A percentile compares a stretch with the other conserved stretches of the same genome.
phyloP scores from a whole-genome alignment of 2,113 vertebrate species.

The Oreochromis spilurus region DNA sequence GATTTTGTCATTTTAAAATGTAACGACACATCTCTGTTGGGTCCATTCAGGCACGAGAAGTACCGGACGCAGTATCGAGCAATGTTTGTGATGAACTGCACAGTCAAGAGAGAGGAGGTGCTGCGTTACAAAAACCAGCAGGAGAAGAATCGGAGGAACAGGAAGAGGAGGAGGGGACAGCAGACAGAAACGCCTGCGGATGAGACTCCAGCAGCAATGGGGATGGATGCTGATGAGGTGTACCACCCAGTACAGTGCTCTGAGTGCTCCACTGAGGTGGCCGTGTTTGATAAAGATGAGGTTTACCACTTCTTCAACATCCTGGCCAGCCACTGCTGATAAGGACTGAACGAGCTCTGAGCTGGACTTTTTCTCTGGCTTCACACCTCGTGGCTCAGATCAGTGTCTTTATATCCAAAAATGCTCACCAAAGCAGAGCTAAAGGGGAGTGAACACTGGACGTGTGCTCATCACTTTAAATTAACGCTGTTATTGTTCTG shows the following conservation, averaged over 20 bases:
- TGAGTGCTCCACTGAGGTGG: conserved; percentile 91
- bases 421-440: neutral
- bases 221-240: conserved; percentile 75
- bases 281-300: conserved; percentile 91
- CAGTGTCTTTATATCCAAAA: neutral
- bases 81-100: conserved; percentile 99
- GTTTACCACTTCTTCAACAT: conserved; percentile 97
- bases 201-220: conserved; percentile 32
- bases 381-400: neutral
- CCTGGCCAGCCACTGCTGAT: conserved; percentile 87
- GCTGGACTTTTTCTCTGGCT: neutral
- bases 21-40: neutral
- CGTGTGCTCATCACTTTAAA: neutral
- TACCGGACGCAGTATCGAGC: conserved; percentile 95
- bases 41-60: conserved; percentile 82
- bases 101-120: conserved; percentile 84
- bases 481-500: neutral
- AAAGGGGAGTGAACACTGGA: neutral
- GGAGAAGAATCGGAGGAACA: conserved; percentile 58
- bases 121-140: conserved; percentile 76
- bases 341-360: neutral
- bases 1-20: neutral
- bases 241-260: conserved; percentile 90
- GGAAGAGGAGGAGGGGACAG: conserved; percentile 25
- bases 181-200: neutral